Conservation (phyloP, 2,888 invertebrate genomes). For the Leucania comma region DNA sequence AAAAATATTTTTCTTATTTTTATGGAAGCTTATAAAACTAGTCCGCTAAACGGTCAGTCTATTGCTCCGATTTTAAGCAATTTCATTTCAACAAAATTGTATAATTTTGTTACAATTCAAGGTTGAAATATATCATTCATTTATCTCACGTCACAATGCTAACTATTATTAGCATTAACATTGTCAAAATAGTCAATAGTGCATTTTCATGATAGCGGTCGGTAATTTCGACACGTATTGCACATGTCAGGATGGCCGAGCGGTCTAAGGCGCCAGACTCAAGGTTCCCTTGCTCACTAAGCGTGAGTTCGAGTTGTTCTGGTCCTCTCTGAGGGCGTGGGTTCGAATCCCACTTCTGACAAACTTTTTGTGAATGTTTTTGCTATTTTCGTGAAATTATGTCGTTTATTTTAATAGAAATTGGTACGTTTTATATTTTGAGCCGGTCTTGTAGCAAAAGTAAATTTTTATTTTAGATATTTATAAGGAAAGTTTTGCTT, state of each 20-base stretch:
- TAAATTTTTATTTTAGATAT: neutral
- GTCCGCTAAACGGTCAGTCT: neutral
- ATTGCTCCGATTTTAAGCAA: neutral
- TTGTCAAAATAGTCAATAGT: neutral
- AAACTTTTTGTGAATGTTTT: constrained; percentile 57
- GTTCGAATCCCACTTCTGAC: constrained; percentile 64
- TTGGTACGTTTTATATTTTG: neutral
- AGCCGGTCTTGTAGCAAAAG: neutral
- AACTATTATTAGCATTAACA: neutral
- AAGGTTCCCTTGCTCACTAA: constrained; percentile 55
- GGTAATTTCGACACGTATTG: constrained; percentile 28
- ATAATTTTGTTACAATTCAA: neutral
- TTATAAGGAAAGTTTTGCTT: neutral
- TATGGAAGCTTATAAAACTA: neutral
- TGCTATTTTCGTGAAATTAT: constrained; percentile 21
- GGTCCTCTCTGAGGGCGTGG: constrained; percentile 62
- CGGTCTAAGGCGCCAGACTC: constrained; percentile 61
- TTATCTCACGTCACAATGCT: neutral
- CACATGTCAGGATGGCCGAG: constrained; percentile 56
- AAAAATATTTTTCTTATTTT: neutral
- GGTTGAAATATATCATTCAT: neutral
- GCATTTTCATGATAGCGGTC: neutral
- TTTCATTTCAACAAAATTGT: neutral
- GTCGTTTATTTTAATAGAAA: constrained; percentile 5
- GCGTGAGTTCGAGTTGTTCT: constrained; percentile 60